Evolutionary conservation across 1,140 invertebrate genomes (phyloP), one percentile per base, ranked within the genome.

Genomic region (Drosophila simulans): DNA sequence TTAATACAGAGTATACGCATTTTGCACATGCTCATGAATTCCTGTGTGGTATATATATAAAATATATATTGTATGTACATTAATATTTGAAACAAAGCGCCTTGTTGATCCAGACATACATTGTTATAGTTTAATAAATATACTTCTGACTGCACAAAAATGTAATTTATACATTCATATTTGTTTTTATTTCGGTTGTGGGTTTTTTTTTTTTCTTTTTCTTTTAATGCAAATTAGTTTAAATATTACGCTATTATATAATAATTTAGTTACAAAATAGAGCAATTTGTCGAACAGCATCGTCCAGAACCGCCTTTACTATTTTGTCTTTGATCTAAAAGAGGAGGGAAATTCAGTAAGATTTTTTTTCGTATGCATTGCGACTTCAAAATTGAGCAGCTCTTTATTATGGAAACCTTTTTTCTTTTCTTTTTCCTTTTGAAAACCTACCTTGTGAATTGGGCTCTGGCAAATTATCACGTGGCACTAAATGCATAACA

Each of bases 401-500:
- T 22, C 20, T 22, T 22, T 22, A 22, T 22, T 2, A 22, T 22
- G 2, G 2, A 22, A 22, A 22, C 20, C 20, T 2, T 22, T 2
- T 22, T 22, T 22, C 20, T 22, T 22, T 22, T 22, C 3, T 3
- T 22, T 22, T 22, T 22, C 3, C 3, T 22, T 13, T 22, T 8
- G 5, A 15, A 13, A 34, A 2, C 45, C 35, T 93, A 98, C 98
- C 98, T 96, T 98, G 98, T 92, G 97, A 98, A 94, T 99, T 99
- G 80, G 98, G 98, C 94, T 99, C 98, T 85, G 98, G 98, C 92
- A 99, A 95, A 93, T 99, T 99, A 94, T 99, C 99, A 93, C 99
- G 95, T 77, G 98, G 98, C 91, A 99, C 98, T 82, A 99, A 95
- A 95, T 99, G 99, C 99, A 99, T 99, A 89, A 99, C 99, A 92